These are phyloP conservation scores for Caenorhabditis sp. DNA, from an alignment of 2,888 invertebrate genomes.

Conservation along the genomic window DNA sequence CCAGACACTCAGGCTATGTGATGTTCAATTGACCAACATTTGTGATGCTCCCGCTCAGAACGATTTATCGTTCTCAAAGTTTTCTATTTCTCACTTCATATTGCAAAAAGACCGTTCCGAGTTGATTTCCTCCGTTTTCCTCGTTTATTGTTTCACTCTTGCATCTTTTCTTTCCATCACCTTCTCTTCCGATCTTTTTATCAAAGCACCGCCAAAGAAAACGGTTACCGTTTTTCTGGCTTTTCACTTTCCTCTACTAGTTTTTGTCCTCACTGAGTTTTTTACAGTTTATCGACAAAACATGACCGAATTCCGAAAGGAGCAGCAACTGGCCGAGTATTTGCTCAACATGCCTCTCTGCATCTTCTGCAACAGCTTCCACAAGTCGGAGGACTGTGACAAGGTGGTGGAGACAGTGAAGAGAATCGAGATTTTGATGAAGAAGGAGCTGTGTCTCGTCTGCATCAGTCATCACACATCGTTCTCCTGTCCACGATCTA, in stretches of 20 bases:
- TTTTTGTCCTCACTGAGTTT: neutral
- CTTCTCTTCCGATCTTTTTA: neutral
- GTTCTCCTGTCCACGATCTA: constrained; percentile 17
- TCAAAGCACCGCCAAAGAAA: neutral
- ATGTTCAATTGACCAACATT: no score
- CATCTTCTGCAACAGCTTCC: constrained; percentile 38
- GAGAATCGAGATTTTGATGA: constrained; percentile 32
- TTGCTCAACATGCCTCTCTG: constrained; percentile 46
- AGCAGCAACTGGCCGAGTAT: constrained; percentile 44
- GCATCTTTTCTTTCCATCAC: neutral
- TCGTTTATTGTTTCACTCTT: neutral
- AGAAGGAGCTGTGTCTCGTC: constrained; percentile 29
- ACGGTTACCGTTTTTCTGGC: neutral
- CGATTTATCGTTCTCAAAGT: no score
- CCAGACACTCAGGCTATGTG: no score
- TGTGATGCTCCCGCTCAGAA: no score
- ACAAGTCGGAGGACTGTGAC: constrained; percentile 39
- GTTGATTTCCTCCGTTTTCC: neutral
- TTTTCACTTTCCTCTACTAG: no score
- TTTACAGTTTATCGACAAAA: no score
- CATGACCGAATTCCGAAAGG: neutral
- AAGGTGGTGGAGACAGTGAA: constrained; percentile 1
- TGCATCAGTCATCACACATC: constrained; percentile 43
- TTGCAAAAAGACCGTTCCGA: no score
- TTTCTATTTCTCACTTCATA: no score